A percentile compares a stretch with the other conserved stretches of the same genome.
Evolutionary conservation across 2,888 invertebrate species (phyloP).

Genomic region (Cepaea hortensis): DNA sequence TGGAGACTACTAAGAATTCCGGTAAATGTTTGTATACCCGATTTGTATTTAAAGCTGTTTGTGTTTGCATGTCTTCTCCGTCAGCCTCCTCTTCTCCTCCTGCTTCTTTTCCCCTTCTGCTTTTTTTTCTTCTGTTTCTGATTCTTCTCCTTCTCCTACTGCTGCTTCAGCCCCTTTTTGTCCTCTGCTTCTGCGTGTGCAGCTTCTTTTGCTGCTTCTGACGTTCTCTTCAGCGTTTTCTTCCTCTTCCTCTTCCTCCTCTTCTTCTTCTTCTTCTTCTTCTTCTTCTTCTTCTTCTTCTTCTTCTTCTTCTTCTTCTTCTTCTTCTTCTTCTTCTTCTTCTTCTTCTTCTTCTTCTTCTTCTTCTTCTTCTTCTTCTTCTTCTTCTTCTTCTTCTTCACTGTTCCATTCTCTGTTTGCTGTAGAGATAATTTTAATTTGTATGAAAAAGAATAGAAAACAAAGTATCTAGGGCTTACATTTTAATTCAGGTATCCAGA

Average conservation of each 20-base stretch:
- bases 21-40: constrained; percentile 60
- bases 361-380: background rate
- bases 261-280: background rate
- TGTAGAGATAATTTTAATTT: background rate
- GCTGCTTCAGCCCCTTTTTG: background rate
- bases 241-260: background rate
- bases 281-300: background rate
- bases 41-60: background rate
- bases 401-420: background rate
- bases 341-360: background rate
- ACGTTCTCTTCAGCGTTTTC: background rate
- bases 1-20: constrained; percentile 69
- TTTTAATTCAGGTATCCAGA: no score
- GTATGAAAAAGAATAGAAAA: background rate
- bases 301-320: background rate
- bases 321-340: background rate
- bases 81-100: no score
- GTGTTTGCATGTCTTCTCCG: background rate
- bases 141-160: constrained; percentile 6
- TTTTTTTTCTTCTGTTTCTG: background rate
- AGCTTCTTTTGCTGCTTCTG: background rate
- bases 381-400: background rate
- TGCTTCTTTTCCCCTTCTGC: no score
- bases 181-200: background rate
- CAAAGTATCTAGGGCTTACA: no score